These are phyloP conservation scores for Clytia hemisphaerica DNA, from an alignment of 30 jellyfish, hydroid and myxozoan species.

Conservation along the genomic window DNA sequence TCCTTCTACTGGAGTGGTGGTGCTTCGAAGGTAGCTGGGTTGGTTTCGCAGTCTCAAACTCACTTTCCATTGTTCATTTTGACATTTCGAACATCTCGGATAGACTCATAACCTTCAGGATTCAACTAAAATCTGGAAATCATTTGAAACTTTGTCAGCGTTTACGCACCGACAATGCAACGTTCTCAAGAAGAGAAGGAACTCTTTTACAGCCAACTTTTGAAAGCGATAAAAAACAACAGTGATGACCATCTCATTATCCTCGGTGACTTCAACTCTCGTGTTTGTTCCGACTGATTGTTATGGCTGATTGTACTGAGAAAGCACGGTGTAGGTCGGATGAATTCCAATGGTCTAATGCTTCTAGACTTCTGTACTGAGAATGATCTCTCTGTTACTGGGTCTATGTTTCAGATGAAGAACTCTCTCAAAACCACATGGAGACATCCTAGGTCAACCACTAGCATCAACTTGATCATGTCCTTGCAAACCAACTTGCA, in stretches of 20 bases:
- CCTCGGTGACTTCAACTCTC: constrained; percentile 19
- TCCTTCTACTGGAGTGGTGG: constrained; percentile 28
- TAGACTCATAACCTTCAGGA: constrained; percentile 3
- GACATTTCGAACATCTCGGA: too few species aligned
- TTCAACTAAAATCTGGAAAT: not conserved
- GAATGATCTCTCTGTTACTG: too few species aligned
- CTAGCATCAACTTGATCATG: constrained; percentile 31
- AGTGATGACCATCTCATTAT: constrained; percentile 14
- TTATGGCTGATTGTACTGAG: constrained; percentile 25
- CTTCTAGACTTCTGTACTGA: too few species aligned
- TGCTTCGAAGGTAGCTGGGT: constrained; percentile 3
- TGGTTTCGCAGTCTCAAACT: constrained; percentile 26
- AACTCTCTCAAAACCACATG: too few species aligned
- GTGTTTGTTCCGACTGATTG: too few species aligned
- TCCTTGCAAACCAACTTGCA: constrained; percentile 13
- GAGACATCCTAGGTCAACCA: too few species aligned
- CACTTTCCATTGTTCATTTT: not conserved
- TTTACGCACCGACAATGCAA: constrained; percentile 24
- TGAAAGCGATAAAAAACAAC: constrained; percentile 5
- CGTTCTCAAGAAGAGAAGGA: constrained; percentile 17
- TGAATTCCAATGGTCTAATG: too few species aligned
- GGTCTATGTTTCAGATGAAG: too few species aligned
- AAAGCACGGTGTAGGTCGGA: constrained; percentile 41
- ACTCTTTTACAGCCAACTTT: constrained; percentile 16
- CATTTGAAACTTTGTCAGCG: constrained; percentile 10